Percentiles rank a stretch among this genome's conserved stretches.
These are phyloP conservation scores for Campoplex capitator DNA, from an alignment of 2,888 invertebrate genomes.

Conservation along the genomic window DNA sequence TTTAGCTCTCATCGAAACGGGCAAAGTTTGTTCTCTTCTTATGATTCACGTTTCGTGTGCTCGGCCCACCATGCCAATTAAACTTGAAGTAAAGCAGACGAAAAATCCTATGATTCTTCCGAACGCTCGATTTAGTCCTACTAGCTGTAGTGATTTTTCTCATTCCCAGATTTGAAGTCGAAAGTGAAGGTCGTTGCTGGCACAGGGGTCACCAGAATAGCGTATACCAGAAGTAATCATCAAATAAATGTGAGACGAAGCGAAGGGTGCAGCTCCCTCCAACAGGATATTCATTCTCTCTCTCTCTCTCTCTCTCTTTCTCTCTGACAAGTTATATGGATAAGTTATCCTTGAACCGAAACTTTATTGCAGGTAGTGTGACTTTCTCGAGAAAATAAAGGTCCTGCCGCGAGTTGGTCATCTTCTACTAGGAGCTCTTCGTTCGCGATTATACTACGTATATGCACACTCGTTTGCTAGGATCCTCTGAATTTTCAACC, in stretches of 20 bases:
- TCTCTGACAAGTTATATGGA: constrained; percentile 68
- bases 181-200: constrained; percentile 6
- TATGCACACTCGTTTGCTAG: not conserved
- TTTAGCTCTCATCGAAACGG: constrained; percentile 31
- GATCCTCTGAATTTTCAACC: constrained; percentile 39
- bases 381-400: constrained; percentile 15
- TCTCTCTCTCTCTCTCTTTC: not conserved
- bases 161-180: not conserved
- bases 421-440: constrained; percentile 59
- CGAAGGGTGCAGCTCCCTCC: constrained; percentile 20
- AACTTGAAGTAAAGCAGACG: not conserved
- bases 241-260: not conserved
- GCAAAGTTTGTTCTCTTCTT: constrained; percentile 3
- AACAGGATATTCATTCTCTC: constrained; percentile 19
- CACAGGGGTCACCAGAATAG: constrained; percentile 18
- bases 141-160: constrained; percentile 5
- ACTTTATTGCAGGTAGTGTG: constrained; percentile 76
- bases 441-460: constrained; percentile 17
- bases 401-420: constrained; percentile 68
- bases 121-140: constrained; percentile 24
- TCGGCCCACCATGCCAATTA: not conserved
- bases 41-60: constrained; percentile 21
- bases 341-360: constrained; percentile 77
- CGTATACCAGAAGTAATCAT: not conserved
- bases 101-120: not conserved